Evolutionary conservation across 2,888 invertebrate species (phyloP).

Genomic region (Argyresthia albistria): DNA sequence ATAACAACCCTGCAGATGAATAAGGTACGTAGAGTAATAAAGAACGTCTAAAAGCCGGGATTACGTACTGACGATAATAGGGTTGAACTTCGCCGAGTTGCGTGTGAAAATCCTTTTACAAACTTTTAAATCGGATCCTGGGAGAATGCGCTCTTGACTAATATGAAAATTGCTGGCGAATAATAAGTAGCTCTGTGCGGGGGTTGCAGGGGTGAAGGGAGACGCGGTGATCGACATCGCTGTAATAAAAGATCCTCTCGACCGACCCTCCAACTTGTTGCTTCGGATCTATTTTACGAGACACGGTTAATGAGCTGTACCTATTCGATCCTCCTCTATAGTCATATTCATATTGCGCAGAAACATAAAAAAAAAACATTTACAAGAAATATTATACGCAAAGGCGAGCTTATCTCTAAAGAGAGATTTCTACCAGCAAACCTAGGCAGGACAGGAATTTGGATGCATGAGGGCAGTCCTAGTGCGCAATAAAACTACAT

Average conservation of each 20-base stretch:
- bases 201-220: not conserved
- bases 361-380: no score
- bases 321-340: no score
- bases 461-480: no score
- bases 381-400: no score
- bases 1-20: no score
- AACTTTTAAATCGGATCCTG: slow-evolving; percentile 13
- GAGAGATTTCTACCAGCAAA: no score
- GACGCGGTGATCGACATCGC: not conserved
- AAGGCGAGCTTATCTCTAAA: no score
- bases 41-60: not conserved
- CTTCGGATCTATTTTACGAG: slow-evolving; percentile 19
- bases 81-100: slow-evolving; percentile 15
- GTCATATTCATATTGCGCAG: no score
- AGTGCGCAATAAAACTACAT: no score
- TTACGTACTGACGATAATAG: slow-evolving; percentile 17
- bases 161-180: slow-evolving; percentile 24
- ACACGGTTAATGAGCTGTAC: no score
- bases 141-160: slow-evolving; percentile 12
- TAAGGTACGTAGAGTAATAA: no score
- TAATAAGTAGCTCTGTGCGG: slow-evolving; percentile 1
- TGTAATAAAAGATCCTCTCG: not conserved
- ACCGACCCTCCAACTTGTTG: slow-evolving; percentile 55
- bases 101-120: slow-evolving; percentile 5
- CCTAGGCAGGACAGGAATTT: no score